Base-by-base conservation (phyloP, 2,888 invertebrate genomes). In the Mimachlamys varia region DNA sequence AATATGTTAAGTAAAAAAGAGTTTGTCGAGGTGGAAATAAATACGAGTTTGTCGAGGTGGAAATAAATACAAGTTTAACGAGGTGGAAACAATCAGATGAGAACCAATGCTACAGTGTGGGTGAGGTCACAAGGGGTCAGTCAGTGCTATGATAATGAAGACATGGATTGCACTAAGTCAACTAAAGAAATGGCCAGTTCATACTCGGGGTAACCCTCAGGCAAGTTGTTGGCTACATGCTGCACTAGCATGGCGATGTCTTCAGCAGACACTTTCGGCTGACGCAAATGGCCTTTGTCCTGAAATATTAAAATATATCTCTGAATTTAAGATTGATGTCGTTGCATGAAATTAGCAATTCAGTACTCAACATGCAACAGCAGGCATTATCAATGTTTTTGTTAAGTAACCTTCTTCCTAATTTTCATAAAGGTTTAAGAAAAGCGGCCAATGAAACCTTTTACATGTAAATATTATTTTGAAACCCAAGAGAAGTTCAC, bases 131-230 rank as follows among this genome's bases (percentile, higher is more conserved):
- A 38, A 44, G 50, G 27, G 37, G 89, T 27, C 90, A 89, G 53
- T 38, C 58, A 89, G 49, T 76, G 76, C 15, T 76, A 76, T 76
- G 76, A 76, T 33, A 76, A 27, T 27, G 76, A 89, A 19, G 89
- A 88, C 89, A 91, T 89, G 38, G 92, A 91, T 37, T 96, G 95
- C 22, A 95, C 94, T 50, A 96, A 93, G 90, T 96, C 96, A 22
- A 96, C 94, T 87, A 96, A 91, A 89, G 95, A 95, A 38, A 95
- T 92, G 49, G 97, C 97, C 55, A 97, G 93, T 76, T 96, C 95
- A 92, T 97, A 96, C 89, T 97, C 97, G 5, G 95, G 93, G 92
- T 96, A 96, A 12, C 95, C 95, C 92, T 97, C 97, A 13, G 97
- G 96, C 55, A 97, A 95, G 89, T 96, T 95, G 91, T 96, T 96